phyloP scores from a whole-genome alignment of 2,888 invertebrate genomes.

The Acanthacorydalis orientalis region DNA sequence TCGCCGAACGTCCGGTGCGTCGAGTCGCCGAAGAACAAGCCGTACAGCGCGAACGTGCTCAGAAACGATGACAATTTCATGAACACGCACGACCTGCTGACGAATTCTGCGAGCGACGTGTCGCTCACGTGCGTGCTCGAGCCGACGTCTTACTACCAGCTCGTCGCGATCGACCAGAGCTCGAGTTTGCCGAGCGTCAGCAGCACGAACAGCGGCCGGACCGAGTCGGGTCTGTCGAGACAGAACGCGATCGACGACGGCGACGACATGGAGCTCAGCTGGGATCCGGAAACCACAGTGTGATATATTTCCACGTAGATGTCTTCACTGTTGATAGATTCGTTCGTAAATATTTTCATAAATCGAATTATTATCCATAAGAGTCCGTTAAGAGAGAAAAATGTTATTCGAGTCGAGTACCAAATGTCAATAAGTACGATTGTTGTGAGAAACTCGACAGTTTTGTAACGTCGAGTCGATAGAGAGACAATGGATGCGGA shows the following conservation, averaged over 20 bases:
- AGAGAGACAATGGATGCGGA: too few species aligned
- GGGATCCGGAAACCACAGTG: slow-evolving; percentile 3
- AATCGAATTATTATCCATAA: too few species aligned
- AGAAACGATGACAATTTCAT: background rate
- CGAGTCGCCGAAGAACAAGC: background rate
- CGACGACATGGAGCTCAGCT: background rate
- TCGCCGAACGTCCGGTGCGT: background rate
- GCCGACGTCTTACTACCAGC: background rate
- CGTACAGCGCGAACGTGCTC: background rate
- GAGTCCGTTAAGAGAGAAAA: too few species aligned
- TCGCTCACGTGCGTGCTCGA: background rate
- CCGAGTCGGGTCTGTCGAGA: slow-evolving; percentile 18
- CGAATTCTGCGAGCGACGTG: background rate
- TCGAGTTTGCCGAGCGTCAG: slow-evolving; percentile 9
- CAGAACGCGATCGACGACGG: slow-evolving; percentile 19
- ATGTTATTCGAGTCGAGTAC: too few species aligned
- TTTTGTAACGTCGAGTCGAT: too few species aligned
- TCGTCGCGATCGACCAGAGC: background rate
- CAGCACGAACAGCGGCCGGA: slow-evolving; percentile 18
- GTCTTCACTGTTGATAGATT: too few species aligned
- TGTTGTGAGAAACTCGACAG: too few species aligned
- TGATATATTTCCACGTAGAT: background rate
- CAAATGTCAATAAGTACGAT: too few species aligned
- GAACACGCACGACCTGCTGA: background rate
- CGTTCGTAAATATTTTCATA: too few species aligned